Conservation (phyloP, 2,888 invertebrate species). For the Camponotus fellah region DNA sequence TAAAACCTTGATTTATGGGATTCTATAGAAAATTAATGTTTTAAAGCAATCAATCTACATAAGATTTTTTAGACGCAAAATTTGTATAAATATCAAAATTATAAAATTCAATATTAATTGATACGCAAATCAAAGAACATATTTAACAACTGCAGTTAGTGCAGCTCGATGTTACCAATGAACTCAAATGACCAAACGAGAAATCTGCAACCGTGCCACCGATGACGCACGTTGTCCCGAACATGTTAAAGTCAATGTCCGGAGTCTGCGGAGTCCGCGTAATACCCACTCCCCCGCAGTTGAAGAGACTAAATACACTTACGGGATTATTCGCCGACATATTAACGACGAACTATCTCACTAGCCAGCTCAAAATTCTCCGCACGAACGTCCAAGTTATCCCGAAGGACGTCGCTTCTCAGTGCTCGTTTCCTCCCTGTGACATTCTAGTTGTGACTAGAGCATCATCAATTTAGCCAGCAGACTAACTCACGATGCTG, state of each 20-base stretch:
- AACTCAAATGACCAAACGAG: neutral
- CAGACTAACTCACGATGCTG: constrained; percentile 27
- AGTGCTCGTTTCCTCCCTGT: constrained; percentile 40
- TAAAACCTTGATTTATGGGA: neutral
- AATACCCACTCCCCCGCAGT: neutral
- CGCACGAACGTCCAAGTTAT: constrained; percentile 55
- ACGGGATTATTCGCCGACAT: constrained; percentile 50
- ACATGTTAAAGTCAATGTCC: constrained; percentile 45
- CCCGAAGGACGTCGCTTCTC: constrained; percentile 52
- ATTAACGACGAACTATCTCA: constrained; percentile 46
- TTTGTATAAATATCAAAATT: neutral
- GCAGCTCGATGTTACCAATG: constrained; percentile 20
- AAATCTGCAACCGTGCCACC: constrained; percentile 13
- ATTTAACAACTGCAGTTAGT: neutral
- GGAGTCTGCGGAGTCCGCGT: constrained; percentile 8
- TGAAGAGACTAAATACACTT: constrained; percentile 53
- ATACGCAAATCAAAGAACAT: neutral
- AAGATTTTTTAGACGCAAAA: neutral
- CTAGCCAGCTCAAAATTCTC: constrained; percentile 50
- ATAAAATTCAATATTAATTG: neutral
- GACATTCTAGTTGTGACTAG: constrained; percentile 51
- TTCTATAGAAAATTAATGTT: neutral
- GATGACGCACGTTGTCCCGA: constrained; percentile 41
- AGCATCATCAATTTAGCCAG: constrained; percentile 43
- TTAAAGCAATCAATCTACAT: neutral